Percentiles rank a stretch among this genome's conserved stretches.
These are phyloP conservation scores for Neodiprion virginianus DNA, from an alignment of 1,140 invertebrate genomes.

Conservation along the genomic window DNA sequence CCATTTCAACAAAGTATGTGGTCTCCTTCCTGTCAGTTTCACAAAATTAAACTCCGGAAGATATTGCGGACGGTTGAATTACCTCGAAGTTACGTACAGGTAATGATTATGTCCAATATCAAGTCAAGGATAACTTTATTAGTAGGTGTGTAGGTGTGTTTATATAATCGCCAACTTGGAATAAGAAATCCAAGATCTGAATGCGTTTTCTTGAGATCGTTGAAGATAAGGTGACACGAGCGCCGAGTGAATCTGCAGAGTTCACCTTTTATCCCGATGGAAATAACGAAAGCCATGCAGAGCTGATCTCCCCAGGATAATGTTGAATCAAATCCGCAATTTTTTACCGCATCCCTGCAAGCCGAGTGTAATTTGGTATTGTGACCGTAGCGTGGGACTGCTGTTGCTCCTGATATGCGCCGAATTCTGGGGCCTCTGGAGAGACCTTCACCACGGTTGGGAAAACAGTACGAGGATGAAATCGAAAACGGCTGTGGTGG, in stretches of 20 bases:
- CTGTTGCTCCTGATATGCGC: slow-evolving; percentile 32
- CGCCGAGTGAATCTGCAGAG: too few relatives aligned
- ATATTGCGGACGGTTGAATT: slow-evolving; percentile 35
- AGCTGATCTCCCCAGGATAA: too few relatives aligned
- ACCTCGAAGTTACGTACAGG: slow-evolving; percentile 43
- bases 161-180: too few relatives aligned
- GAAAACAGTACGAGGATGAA: slow-evolving; percentile 53
- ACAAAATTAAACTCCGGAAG: slow-evolving; percentile 24
- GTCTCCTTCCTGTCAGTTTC: slow-evolving; percentile 47
- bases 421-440: slow-evolving; percentile 50
- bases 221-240: too few relatives aligned
- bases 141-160: too few relatives aligned
- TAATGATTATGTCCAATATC: slow-evolving; percentile 24
- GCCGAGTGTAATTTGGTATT: too few relatives aligned
- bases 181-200: too few relatives aligned
- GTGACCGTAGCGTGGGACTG: slow-evolving; percentile 32
- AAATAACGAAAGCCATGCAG: too few relatives aligned
- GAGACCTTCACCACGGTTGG: slow-evolving; percentile 55
- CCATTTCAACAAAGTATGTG: slow-evolving; percentile 45
- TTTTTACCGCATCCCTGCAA: too few relatives aligned
- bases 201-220: too few relatives aligned
- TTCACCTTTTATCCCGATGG: too few relatives aligned
- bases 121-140: not conserved
- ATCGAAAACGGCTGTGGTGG: slow-evolving; percentile 48
- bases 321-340: too few relatives aligned